phyloP scores from a whole-genome alignment of 1,140 invertebrate genomes.

The Listronotus oregonensis region DNA sequence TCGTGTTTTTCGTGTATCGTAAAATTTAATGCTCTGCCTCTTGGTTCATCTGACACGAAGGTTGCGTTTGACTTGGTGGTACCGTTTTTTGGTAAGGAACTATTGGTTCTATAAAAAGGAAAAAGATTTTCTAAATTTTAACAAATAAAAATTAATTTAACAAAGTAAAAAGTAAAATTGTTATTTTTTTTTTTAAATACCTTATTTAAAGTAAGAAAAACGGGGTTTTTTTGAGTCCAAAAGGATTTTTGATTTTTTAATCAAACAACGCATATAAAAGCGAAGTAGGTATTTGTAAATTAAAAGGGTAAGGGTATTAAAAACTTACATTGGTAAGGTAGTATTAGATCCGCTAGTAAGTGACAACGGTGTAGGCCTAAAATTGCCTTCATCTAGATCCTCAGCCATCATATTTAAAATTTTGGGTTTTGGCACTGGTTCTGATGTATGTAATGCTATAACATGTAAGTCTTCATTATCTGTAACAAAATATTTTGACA shows the following conservation, averaged over 20 bases:
- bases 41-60: constrained; percentile 36
- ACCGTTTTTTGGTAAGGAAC: constrained; percentile 4
- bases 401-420: constrained; percentile 39
- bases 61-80: constrained; percentile 16
- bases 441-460: constrained; percentile 8
- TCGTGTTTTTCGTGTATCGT: constrained; percentile 38
- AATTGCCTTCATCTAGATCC: constrained; percentile 16
- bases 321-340: too few species aligned
- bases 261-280: too few species aligned
- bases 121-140: too few species aligned
- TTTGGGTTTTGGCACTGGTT: constrained; percentile 33
- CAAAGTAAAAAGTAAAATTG: too few species aligned
- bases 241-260: too few species aligned
- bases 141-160: too few species aligned
- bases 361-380: constrained; percentile 21
- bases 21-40: constrained; percentile 50
- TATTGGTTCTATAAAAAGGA: constrained; percentile 14
- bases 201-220: too few species aligned
- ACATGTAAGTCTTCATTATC: constrained; percentile 26
- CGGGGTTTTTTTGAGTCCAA: too few species aligned
- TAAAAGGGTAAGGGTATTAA: too few species aligned
- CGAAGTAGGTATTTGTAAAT: too few species aligned
- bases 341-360: not conserved
- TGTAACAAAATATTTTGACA: constrained; percentile 7
- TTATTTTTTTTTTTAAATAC: too few species aligned